phyloP scores from a whole-genome alignment of 2,113 vertebrate genomes.

The Sturnira hondurensis region DNA sequence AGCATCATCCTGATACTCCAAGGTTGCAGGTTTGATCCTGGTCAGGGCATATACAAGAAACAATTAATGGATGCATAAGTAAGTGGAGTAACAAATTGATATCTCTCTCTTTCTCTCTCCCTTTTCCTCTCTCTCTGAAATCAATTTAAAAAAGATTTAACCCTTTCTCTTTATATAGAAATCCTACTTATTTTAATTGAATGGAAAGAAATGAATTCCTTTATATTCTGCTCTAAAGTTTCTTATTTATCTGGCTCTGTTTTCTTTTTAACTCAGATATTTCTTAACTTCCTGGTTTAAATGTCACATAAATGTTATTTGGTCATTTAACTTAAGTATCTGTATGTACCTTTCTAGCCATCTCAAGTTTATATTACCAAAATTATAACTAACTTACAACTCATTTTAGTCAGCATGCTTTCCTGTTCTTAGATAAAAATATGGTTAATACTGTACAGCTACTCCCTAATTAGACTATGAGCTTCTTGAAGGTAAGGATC shows the following conservation, averaged over 20 bases:
- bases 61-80: too few species aligned
- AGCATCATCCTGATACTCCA: too few species aligned
- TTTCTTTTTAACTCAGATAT: not conserved
- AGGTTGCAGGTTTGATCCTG: too few species aligned
- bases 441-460: not conserved
- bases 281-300: constrained; percentile 8
- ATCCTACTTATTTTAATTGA: not conserved
- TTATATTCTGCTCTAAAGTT: not conserved
- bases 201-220: not conserved
- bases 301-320: not conserved
- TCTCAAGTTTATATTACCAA: not conserved
- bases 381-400: not conserved
- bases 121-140: too few species aligned
- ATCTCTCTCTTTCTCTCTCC: too few species aligned
- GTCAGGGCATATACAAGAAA: too few species aligned
- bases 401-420: not conserved
- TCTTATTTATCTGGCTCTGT: not conserved
- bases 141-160: not conserved
- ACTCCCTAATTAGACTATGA: not conserved
- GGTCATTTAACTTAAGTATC: not conserved
- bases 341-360: not conserved
- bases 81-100: too few species aligned
- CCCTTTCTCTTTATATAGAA: not conserved
- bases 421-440: constrained; percentile 3
- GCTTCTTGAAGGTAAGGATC: not conserved